Conservation (phyloP, 2,888 invertebrate species). For the Cantharis lateralis region DNA sequence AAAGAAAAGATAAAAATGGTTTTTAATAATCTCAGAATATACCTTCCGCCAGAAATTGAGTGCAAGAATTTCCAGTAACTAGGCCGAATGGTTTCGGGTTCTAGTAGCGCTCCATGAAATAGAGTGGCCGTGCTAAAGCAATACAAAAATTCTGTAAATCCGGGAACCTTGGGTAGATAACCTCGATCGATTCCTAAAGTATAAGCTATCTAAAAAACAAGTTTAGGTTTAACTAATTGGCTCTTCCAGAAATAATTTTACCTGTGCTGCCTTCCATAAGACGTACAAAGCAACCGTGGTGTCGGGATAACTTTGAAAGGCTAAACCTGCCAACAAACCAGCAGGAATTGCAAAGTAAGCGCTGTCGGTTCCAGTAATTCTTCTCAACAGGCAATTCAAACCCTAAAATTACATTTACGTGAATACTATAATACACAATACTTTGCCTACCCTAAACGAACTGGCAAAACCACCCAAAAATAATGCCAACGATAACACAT, state of each 20-base stretch:
- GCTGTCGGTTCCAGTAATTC: conserved; percentile 65
- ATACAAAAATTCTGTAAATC: conserved; percentile 74
- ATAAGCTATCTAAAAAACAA: conserved; percentile 65
- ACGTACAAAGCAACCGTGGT: conserved; percentile 80
- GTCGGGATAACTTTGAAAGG: conserved; percentile 76
- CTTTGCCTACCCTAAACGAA: conserved; percentile 65
- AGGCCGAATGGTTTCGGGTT: conserved; percentile 77
- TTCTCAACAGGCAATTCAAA: conserved; percentile 68
- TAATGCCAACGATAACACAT: conserved; percentile 65
- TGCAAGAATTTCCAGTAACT: conserved; percentile 84
- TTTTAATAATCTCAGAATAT: conserved; percentile 31
- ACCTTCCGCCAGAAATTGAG: conserved; percentile 73
- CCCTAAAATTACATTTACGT: conserved; percentile 56
- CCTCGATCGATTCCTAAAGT: conserved; percentile 70
- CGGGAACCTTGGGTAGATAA: conserved; percentile 68
- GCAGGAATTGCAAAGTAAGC: conserved; percentile 69
- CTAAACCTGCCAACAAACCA: conserved; percentile 70
- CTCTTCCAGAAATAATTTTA: conserved; percentile 46
- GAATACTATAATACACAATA: conserved; percentile 23
- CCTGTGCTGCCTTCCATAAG: conserved; percentile 83
- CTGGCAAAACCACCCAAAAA: conserved; percentile 74
- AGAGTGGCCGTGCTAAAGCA: conserved; percentile 76
- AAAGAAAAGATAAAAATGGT: neutral
- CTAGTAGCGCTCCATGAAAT: conserved; percentile 78
- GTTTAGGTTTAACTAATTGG: too few relatives aligned